A percentile compares a stretch with the other conserved stretches of the same genome.
These are phyloP conservation scores for Diachrysia chrysitis DNA, from an alignment of 2,888 invertebrate genomes.

Conservation along the genomic window DNA sequence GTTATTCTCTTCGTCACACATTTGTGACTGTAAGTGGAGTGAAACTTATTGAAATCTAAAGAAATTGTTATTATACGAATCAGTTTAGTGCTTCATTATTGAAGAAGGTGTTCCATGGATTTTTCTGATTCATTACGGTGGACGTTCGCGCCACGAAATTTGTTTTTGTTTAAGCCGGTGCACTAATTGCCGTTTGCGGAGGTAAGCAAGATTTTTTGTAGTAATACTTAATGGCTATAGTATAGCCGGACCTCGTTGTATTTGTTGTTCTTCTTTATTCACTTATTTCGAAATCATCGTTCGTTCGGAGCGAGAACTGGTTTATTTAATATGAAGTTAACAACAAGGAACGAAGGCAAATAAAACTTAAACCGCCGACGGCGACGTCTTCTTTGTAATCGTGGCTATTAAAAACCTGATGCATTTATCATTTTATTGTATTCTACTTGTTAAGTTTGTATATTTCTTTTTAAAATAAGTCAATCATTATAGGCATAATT, in stretches of 20 bases:
- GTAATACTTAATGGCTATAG: slow-evolving; percentile 58
- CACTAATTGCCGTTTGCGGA: slow-evolving; percentile 82
- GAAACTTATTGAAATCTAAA: slow-evolving; percentile 70
- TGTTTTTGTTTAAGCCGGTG: slow-evolving; percentile 78
- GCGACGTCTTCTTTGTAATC: slow-evolving; percentile 49
- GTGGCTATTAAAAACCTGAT: slow-evolving; percentile 47
- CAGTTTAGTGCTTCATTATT: slow-evolving; percentile 51
- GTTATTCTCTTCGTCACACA: slow-evolving; percentile 81
- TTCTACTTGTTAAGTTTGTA: slow-evolving; percentile 22
- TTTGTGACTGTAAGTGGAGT: slow-evolving; percentile 84
- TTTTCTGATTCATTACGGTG: slow-evolving; percentile 60
- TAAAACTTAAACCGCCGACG: slow-evolving; percentile 37
- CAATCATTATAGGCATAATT: slow-evolving; percentile 43
- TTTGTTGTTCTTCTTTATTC: slow-evolving; percentile 37
- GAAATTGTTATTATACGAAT: slow-evolving; percentile 56
- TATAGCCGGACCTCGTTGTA: slow-evolving; percentile 54
- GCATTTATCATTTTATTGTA: slow-evolving; percentile 33
- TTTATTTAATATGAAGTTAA: slow-evolving; percentile 41
- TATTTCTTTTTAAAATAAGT: slow-evolving; percentile 33
- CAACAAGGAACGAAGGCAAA: slow-evolving; percentile 37
- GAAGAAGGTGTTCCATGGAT: slow-evolving; percentile 57
- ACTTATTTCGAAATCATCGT: slow-evolving; percentile 43
- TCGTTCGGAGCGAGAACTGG: slow-evolving; percentile 38
- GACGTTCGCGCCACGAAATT: slow-evolving; percentile 65
- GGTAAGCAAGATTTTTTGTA: slow-evolving; percentile 80